These are phyloP conservation scores for Sericinus montela DNA, from an alignment of 2,888 invertebrate genomes.

Conservation along the genomic window DNA sequence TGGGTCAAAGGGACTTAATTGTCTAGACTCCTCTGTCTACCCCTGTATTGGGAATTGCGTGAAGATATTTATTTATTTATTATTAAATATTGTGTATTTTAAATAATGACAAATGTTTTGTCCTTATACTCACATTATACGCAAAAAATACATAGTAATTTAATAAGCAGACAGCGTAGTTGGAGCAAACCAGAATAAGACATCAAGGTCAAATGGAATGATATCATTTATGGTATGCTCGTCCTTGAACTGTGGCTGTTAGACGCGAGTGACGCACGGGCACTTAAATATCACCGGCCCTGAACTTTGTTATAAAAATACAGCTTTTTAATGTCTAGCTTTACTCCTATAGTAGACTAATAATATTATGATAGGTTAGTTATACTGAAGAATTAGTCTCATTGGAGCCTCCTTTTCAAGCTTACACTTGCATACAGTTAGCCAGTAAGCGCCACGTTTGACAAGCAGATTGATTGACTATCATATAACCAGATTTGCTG, in stretches of 20 bases:
- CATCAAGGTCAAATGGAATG: conserved; percentile 66
- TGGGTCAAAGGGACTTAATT: too few species aligned
- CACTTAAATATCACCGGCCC: conserved; percentile 60
- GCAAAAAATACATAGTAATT: conserved; percentile 27
- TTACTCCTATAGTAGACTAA: conserved; percentile 27
- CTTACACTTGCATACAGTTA: too few species aligned
- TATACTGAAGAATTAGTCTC: not conserved
- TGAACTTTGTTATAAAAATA: conserved; percentile 66
- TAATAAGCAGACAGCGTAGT: conserved; percentile 69
- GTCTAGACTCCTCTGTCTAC: too few species aligned
- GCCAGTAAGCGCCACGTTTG: too few species aligned
- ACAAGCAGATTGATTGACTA: too few species aligned
- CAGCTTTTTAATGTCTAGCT: conserved; percentile 43
- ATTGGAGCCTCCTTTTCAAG: too few species aligned
- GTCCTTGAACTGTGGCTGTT: conserved; percentile 68
- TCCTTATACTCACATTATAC: not conserved
- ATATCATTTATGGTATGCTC: conserved; percentile 71
- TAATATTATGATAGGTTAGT: not conserved
- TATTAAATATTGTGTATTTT: too few species aligned
- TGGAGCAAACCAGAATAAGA: conserved; percentile 70
- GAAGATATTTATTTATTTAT: too few species aligned
- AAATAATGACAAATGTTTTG: too few species aligned
- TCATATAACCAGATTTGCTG: too few species aligned
- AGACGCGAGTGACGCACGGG: conserved; percentile 66
- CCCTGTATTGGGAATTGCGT: too few species aligned